Conservation (phyloP, 2,888 invertebrate genomes). For the Drosophila tripunctata region DNA sequence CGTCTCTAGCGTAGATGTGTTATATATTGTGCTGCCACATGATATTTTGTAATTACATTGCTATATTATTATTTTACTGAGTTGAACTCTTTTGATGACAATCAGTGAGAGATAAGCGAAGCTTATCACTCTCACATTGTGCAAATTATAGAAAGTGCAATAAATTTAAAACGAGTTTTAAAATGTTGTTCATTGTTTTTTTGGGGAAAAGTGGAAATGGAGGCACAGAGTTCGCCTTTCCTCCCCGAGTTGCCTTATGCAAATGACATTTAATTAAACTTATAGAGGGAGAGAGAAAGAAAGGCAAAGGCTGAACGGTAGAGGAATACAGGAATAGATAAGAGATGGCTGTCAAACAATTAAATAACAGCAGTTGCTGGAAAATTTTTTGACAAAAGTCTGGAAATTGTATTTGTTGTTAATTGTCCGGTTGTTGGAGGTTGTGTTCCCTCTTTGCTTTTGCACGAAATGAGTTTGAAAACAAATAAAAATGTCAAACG, state of each 20-base stretch:
- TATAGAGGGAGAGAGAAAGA: constrained; percentile 11
- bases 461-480: constrained; percentile 73
- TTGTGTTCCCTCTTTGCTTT: constrained; percentile 26
- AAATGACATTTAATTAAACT: constrained; percentile 72
- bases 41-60: constrained; percentile 20
- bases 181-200: constrained; percentile 24
- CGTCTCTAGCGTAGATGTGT: too few species aligned
- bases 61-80: constrained; percentile 12
- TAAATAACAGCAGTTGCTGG: constrained; percentile 67
- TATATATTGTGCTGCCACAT: too few species aligned
- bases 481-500: constrained; percentile 80
- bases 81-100: constrained; percentile 11
- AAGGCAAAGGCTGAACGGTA: neutral
- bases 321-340: neutral
- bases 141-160: constrained; percentile 54
- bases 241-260: constrained; percentile 32
- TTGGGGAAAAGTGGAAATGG: neutral
- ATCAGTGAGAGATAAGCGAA: constrained; percentile 37
- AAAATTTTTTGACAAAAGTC: constrained; percentile 68
- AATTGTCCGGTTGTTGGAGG: constrained; percentile 63
- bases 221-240: neutral
- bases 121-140: constrained; percentile 25
- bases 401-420: constrained; percentile 76
- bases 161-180: constrained; percentile 42
- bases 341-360: constrained; percentile 55